Conservation (phyloP, 2,113 vertebrate genomes). For the Equus quagga region DNA sequence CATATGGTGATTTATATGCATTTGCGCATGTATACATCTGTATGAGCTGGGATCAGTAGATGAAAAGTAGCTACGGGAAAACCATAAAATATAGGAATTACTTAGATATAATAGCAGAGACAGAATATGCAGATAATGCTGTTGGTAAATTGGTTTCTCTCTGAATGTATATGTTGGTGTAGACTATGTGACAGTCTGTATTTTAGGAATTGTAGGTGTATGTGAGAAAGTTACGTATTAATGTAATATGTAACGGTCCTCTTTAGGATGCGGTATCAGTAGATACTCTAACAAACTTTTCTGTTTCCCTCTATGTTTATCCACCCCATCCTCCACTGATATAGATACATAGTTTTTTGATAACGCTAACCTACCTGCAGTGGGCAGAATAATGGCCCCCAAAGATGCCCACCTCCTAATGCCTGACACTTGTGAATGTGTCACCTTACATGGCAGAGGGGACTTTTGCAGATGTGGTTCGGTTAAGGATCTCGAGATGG, state of each 20-base stretch:
- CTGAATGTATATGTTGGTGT: not conserved
- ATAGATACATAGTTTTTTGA: not conserved
- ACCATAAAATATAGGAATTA: not conserved
- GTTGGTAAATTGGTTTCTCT: not conserved
- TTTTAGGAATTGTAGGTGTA: not conserved
- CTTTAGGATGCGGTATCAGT: not conserved
- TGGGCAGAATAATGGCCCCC: not conserved
- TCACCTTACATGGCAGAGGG: not conserved
- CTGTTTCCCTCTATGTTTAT: not conserved
- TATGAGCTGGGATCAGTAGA: not conserved
- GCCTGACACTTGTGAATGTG: not conserved
- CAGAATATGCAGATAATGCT: not conserved
- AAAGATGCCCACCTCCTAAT: not conserved
- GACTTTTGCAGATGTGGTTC: not conserved
- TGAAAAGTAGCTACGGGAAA: not conserved
- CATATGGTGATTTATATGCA: not conserved
- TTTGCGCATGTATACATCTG: not conserved
- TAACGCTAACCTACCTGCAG: not conserved
- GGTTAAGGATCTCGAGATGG: not conserved
- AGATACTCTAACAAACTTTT: not conserved
- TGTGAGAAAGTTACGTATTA: not conserved
- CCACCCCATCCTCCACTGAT: not conserved
- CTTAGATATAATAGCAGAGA: not conserved
- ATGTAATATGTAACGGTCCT: not conserved
- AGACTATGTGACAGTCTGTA: not conserved